Percentiles rank a stretch among this genome's conserved stretches.
Evolutionary conservation across 2,113 vertebrate species (phyloP).

Genomic region (Podiceps cristatus): DNA sequence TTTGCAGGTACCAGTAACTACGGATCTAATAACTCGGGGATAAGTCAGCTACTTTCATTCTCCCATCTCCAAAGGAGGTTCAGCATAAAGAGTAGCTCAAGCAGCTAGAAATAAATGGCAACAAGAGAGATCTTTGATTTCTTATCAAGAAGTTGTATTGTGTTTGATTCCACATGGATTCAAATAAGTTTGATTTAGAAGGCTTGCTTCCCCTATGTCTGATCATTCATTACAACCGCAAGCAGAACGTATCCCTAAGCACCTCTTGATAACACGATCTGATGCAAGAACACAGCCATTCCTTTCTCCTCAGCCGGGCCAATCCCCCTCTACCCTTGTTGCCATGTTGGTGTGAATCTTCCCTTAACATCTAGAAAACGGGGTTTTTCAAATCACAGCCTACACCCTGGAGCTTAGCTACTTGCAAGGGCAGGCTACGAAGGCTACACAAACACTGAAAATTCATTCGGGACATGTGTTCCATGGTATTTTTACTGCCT

Average conservation of each 20-base stretch:
- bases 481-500: background rate
- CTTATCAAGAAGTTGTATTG: background rate
- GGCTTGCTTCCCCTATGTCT: background rate
- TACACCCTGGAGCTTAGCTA: background rate
- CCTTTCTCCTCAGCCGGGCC: background rate
- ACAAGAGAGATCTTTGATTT: background rate
- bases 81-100: background rate
- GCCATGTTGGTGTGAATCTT: background rate
- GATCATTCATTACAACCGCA: background rate
- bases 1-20: background rate
- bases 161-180: background rate
- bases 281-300: background rate
- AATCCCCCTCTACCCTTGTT: background rate
- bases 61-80: background rate
- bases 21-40: background rate
- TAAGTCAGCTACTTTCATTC: background rate
- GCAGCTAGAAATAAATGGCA: background rate
- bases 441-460: background rate
- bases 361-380: background rate
- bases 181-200: background rate
- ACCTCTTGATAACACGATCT: background rate
- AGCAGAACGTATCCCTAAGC: background rate
- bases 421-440: background rate
- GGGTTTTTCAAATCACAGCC: background rate
- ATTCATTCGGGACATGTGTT: background rate